phyloP scores from a whole-genome alignment of 2,113 vertebrate species.

The Spea bombifrons region DNA sequence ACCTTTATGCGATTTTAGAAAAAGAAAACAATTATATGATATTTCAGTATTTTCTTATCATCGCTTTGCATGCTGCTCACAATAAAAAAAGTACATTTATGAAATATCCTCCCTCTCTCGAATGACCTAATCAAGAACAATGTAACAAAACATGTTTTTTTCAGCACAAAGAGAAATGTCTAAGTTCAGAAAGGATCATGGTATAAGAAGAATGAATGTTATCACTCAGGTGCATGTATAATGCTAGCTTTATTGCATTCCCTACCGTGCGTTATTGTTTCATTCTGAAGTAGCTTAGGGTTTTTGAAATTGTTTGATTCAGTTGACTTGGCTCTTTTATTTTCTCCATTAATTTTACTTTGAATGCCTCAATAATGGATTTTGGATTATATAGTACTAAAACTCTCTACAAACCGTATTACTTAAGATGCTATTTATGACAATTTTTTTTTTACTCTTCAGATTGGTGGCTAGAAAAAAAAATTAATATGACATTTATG shows the following conservation, averaged over 20 bases:
- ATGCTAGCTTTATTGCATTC: constrained; percentile 36
- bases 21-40: too few species aligned
- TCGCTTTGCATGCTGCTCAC: too few species aligned
- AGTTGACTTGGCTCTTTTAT: constrained; percentile 31
- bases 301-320: constrained; percentile 41
- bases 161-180: neutral
- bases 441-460: constrained; percentile 18
- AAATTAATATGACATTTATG: constrained; percentile 26
- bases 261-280: constrained; percentile 29
- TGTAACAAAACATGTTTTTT: too few species aligned
- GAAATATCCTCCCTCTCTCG: too few species aligned
- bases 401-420: constrained; percentile 34
- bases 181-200: neutral
- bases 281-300: constrained; percentile 32
- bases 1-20: too few species aligned
- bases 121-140: too few species aligned
- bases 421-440: constrained; percentile 29
- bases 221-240: constrained; percentile 24
- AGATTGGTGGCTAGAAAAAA: constrained; percentile 8
- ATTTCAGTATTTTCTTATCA: too few species aligned
- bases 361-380: constrained; percentile 29
- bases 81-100: too few species aligned
- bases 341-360: constrained; percentile 37
- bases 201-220: constrained; percentile 8
- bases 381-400: constrained; percentile 33